Percentiles rank a stretch among this genome's conserved stretches.
Evolutionary conservation across 2,113 vertebrate species (phyloP).

Genomic region (Illadopsis cleaveri): DNA sequence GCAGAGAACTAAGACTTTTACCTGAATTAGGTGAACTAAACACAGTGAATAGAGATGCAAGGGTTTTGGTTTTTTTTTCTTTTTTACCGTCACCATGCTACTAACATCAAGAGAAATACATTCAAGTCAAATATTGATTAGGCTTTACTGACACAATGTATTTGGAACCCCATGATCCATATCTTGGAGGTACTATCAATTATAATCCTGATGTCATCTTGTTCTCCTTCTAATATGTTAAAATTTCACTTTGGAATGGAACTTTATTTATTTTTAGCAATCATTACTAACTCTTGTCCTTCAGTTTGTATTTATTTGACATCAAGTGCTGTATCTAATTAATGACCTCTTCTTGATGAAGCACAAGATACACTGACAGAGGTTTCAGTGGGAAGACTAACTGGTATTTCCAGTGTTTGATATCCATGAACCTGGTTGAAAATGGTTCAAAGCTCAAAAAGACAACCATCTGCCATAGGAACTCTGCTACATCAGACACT

Average conservation of each 20-base stretch:
- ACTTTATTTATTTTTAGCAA: background rate
- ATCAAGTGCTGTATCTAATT: background rate
- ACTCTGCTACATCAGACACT: background rate
- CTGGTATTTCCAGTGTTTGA: background rate
- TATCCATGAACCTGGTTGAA: background rate
- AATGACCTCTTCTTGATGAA: background rate
- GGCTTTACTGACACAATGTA: background rate
- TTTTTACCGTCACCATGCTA: background rate
- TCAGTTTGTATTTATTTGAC: background rate
- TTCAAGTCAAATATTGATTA: background rate
- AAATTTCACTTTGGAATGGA: background rate
- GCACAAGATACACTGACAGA: background rate
- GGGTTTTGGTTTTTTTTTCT: background rate
- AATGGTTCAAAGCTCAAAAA: background rate
- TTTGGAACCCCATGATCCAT: background rate
- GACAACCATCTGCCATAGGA: background rate
- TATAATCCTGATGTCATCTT: background rate
- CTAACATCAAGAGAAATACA: background rate
- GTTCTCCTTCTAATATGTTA: background rate
- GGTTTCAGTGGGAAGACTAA: background rate
- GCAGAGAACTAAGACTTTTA: background rate
- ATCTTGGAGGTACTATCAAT: background rate
- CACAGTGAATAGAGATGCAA: background rate
- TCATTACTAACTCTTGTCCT: background rate
- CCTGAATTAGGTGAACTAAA: background rate